Evolutionary conservation across 1,140 invertebrate species (phyloP).

Genomic region (Drosophila azteca): DNA sequence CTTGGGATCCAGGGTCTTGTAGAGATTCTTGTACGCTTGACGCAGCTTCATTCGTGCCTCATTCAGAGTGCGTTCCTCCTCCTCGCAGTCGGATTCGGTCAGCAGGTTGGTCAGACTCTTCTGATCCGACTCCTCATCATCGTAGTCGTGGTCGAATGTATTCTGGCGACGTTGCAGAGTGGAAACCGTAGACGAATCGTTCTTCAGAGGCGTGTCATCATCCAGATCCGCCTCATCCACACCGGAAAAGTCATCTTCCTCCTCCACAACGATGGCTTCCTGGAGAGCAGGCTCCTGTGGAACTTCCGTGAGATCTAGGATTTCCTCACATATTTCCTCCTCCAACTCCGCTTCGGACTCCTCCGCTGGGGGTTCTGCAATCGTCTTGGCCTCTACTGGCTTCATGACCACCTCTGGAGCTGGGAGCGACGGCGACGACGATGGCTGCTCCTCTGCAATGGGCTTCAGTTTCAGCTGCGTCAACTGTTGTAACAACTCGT

Average conservation of each 20-base stretch:
- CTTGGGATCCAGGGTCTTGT: slow-evolving; percentile 62
- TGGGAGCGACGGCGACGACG: not conserved
- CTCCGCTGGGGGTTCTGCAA: not conserved
- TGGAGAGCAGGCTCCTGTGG: not conserved
- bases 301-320: slow-evolving; percentile 58
- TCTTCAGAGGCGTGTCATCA: slow-evolving; percentile 10
- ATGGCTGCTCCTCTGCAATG: slow-evolving; percentile 56
- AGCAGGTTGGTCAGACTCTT: slow-evolving; percentile 73
- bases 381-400: not conserved
- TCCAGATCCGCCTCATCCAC: slow-evolving; percentile 66
- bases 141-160: slow-evolving; percentile 64
- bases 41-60: slow-evolving; percentile 60
- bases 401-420: not conserved
- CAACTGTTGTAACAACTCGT: slow-evolving; percentile 86
- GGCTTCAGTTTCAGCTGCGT: slow-evolving; percentile 84
- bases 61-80: slow-evolving; percentile 66
- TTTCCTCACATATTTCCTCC: slow-evolving; percentile 81
- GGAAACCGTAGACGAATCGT: not conserved
- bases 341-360: slow-evolving; percentile 31
- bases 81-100: slow-evolving; percentile 74
- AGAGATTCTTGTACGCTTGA: slow-evolving; percentile 66
- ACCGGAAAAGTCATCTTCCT: slow-evolving; percentile 66
- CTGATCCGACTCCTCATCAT: slow-evolving; percentile 64
- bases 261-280: not conserved
- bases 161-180: slow-evolving; percentile 45